phyloP scores from a whole-genome alignment of 92 coral and sea anemone species.

The Actinostola sp. region DNA sequence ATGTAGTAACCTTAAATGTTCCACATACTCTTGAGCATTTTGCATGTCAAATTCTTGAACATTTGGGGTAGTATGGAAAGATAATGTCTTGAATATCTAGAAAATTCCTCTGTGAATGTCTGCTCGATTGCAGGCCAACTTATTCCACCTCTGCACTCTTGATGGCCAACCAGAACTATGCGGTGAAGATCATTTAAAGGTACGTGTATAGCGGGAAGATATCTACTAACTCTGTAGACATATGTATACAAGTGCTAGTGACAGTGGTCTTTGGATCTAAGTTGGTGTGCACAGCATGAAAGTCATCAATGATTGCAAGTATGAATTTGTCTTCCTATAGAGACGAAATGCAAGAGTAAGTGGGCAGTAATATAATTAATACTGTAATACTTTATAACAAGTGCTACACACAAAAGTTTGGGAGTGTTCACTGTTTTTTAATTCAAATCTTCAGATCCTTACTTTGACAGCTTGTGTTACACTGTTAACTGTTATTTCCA shows the following conservation, averaged over 20 bases:
- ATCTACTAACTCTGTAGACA: constrained; percentile 46
- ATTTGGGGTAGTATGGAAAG: constrained; percentile 1
- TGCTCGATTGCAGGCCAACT: neutral
- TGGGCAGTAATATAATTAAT: neutral
- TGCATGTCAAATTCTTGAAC: constrained; percentile 28
- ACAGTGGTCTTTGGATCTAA: constrained; percentile 39
- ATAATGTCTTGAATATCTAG: constrained; percentile 9
- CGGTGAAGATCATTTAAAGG: constrained; percentile 25
- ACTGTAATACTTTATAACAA: neutral
- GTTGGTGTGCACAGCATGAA: constrained; percentile 44
- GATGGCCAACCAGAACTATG: neutral
- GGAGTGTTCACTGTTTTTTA: neutral
- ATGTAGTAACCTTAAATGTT: constrained; percentile 44
- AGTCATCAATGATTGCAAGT: constrained; percentile 38
- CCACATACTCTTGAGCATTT: constrained; percentile 31
- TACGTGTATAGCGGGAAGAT: constrained; percentile 25
- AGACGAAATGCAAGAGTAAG: neutral
- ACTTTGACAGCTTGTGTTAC: constrained; percentile 28
- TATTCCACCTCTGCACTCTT: constrained; percentile 31
- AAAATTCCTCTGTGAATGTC: neutral
- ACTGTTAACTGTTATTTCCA: constrained; percentile 3
- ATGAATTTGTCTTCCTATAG: constrained; percentile 31
- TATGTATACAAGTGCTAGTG: constrained; percentile 42
- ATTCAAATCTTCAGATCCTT: neutral
- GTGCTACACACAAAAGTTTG: neutral